Base-by-base conservation (phyloP, 2,797 vertebrate species). In the Poeciliopsis turneri region DNA sequence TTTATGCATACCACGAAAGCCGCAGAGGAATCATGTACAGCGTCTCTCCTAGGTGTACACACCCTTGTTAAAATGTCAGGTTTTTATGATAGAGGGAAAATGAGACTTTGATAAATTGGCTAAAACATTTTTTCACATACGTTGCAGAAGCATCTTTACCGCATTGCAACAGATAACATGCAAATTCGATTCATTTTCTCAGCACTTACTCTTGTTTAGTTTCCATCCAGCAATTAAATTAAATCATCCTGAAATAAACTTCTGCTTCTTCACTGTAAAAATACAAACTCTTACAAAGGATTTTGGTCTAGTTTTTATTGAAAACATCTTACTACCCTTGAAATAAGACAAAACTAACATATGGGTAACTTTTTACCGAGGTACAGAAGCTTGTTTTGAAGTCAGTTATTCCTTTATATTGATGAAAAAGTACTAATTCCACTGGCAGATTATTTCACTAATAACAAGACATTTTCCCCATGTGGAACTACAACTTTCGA, bases 1-100 rank as follows among this genome's bases (percentile, higher is more conserved):
- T 91, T 92, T 89, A 91, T 85, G 89, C 84, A 79, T 72, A 75
- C 89, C 91, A 84, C 92, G 90, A 89, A 92, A 94, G 90, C 90
- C 90, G 77, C 87, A 88, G 89, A 89, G 84, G 51, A 83, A 88
- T 90, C 89, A 78, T 86, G 85, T 89, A 90, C 66, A 41, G 66
- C 39, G 39, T 25, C 20, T 25, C 39, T n/a, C 5, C 9, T 43
- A 43, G 66, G 20, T 41, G 53, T 46, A n/a, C 43, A 30, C 18
- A 4, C 57, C 57, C 30, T 23, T 59, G 39, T 2, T 36, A 30
- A 53, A 12, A 41, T 10, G 61, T n/a, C 59, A 61, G 41, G 12
- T 41, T 74, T 69, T n/a, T 68, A 39, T 68, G 11, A 43, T 41
- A 13, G 23, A 43, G 41, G 39, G 36, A n/a, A 69, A 69, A 43